These are phyloP conservation scores for Augiades crinisus DNA, from an alignment of 2,888 invertebrate genomes.

Conservation along the genomic window DNA sequence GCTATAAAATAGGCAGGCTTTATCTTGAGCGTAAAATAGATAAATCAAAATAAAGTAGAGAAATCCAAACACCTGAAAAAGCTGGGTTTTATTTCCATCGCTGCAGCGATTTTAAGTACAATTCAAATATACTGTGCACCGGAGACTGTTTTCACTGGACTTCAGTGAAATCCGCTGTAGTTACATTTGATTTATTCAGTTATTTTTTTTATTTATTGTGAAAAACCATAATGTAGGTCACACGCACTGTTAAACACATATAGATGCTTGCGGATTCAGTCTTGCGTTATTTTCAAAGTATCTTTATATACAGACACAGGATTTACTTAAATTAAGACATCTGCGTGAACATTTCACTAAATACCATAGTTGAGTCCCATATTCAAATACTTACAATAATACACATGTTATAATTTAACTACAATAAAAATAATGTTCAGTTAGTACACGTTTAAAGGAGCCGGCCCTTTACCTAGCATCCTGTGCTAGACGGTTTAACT, in stretches of 20 bases:
- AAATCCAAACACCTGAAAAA: not conserved
- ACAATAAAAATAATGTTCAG: slow-evolving; percentile 55
- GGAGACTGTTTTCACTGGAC: slow-evolving; percentile 11
- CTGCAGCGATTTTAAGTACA: slow-evolving; percentile 5
- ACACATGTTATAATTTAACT: slow-evolving; percentile 54
- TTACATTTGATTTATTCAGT: not conserved
- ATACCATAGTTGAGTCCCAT: slow-evolving; percentile 79
- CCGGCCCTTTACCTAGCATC: slow-evolving; percentile 68
- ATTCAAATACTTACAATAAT: slow-evolving; percentile 69
- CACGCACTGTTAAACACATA: slow-evolving; percentile 31
- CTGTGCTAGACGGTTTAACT: slow-evolving; percentile 51
- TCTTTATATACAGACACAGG: slow-evolving; percentile 69
- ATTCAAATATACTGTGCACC: slow-evolving; percentile 10
- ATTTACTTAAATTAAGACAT: slow-evolving; percentile 52
- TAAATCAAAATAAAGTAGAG: not conserved
- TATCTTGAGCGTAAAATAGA: not conserved
- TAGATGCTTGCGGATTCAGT: slow-evolving; percentile 64
- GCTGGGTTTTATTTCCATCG: slow-evolving; percentile 3
- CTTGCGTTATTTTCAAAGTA: slow-evolving; percentile 60
- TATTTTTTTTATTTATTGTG: slow-evolving; percentile 6
- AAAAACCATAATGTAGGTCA: slow-evolving; percentile 17
- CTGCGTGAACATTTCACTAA: slow-evolving; percentile 67
- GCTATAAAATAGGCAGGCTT: no score
- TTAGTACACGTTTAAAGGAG: slow-evolving; percentile 52
- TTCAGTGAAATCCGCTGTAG: slow-evolving; percentile 1